Evolutionary conservation across 2,888 invertebrate species (phyloP).

Genomic region (Pyrrhosoma nymphula): DNA sequence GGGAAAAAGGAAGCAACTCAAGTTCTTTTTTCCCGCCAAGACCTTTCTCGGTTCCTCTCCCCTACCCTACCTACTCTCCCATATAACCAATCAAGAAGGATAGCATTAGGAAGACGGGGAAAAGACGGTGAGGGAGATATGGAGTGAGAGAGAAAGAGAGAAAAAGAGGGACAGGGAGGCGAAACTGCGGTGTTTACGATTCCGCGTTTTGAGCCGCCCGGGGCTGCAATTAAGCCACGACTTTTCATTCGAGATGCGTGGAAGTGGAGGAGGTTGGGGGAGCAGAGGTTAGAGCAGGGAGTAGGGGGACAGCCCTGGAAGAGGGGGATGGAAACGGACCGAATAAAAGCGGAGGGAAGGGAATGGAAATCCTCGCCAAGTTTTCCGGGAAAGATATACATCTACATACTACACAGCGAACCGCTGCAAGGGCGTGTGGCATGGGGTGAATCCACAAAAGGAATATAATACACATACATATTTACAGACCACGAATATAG

Average conservation of each 20-base stretch:
- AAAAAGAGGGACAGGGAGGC: neutral
- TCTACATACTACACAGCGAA: no score
- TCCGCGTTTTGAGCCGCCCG: constrained; percentile 22
- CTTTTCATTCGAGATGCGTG: neutral
- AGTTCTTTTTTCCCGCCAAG: neutral
- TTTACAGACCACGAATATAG: no score
- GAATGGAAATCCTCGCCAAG: neutral
- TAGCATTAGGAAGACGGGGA: neutral
- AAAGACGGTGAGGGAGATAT: neutral
- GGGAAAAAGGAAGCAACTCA: neutral
- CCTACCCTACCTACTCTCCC: neutral
- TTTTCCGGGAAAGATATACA: neutral
- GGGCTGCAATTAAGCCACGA: constrained; percentile 18
- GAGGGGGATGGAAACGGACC: neutral
- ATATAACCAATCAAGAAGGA: constrained; percentile 4
- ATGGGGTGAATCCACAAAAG: neutral
- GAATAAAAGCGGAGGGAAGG: neutral
- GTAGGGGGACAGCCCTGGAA: neutral
- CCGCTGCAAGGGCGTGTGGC: no score
- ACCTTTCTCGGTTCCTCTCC: neutral
- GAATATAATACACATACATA: neutral
- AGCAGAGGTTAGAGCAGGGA: neutral
- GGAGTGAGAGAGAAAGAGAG: neutral
- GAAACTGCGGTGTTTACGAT: neutral
- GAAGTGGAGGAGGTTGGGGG: neutral